Conservation (phyloP, 2,888 invertebrate genomes). For the Cantharis rufa region DNA sequence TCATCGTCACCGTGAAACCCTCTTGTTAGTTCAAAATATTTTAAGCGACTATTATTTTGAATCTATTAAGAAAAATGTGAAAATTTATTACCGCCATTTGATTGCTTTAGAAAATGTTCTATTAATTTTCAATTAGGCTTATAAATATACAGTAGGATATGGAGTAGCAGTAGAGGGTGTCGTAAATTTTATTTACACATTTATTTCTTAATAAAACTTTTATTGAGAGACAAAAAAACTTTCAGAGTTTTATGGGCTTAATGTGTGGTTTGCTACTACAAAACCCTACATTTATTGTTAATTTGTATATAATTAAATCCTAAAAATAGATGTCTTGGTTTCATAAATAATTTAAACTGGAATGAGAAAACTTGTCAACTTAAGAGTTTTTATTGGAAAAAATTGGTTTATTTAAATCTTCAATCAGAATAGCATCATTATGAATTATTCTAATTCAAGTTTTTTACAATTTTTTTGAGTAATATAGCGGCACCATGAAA, state of each 20-base stretch:
- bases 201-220: not conserved
- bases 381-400: not conserved
- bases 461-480: not conserved
- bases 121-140: not conserved
- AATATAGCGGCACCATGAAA: too few relatives aligned
- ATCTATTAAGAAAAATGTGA: not conserved
- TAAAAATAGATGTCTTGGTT: not conserved
- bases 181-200: not conserved
- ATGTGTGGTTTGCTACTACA: not conserved
- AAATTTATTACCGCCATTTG: not conserved
- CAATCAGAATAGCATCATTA: not conserved
- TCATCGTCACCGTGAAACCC: slow-evolving; percentile 32
- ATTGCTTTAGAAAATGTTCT: not conserved
- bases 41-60: not conserved
- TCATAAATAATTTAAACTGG: not conserved
- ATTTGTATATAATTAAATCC: not conserved
- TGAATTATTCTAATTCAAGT: too few relatives aligned
- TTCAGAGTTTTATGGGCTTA: not conserved
- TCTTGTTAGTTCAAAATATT: not conserved
- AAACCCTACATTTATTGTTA: not conserved
- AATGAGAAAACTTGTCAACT: not conserved
- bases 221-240: not conserved
- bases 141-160: not conserved
- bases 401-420: not conserved
- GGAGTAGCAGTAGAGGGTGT: not conserved